Evolutionary conservation across 2,888 invertebrate genomes (phyloP).

Genomic region (Elysia crispata): DNA sequence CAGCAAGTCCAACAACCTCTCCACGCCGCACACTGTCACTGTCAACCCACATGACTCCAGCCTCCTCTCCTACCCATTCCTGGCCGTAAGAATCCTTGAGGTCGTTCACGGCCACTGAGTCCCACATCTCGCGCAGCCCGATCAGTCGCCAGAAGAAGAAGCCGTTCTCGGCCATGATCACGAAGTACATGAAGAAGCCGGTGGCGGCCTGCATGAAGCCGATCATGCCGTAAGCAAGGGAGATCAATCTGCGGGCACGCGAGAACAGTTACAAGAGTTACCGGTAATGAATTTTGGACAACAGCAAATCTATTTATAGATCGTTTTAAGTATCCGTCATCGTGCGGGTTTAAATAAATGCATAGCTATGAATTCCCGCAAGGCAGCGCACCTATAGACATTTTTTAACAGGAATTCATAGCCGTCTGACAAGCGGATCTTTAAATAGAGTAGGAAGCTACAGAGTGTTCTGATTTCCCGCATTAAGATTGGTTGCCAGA

Average conservation of each 20-base stretch:
- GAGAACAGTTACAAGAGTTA: too few relatives aligned
- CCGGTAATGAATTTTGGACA: too few relatives aligned
- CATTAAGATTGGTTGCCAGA: too few relatives aligned
- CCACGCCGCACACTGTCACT: background rate
- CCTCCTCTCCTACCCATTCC: slow-evolving; percentile 89
- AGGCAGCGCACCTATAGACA: too few relatives aligned
- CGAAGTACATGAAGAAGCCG: slow-evolving; percentile 99
- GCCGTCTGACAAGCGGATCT: too few relatives aligned
- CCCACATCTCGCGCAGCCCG: slow-evolving; percentile 98
- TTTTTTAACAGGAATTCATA: too few relatives aligned
- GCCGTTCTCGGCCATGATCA: slow-evolving; percentile 99
- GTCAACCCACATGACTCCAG: background rate
- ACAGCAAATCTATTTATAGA: too few relatives aligned
- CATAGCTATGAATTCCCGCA: too few relatives aligned
- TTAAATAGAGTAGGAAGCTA: too few relatives aligned
- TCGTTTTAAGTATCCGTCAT: too few relatives aligned
- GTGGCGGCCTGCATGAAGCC: slow-evolving; percentile 99
- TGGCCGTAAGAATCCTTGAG: slow-evolving; percentile 98
- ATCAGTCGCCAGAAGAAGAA: slow-evolving; percentile 92
- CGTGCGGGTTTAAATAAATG: too few relatives aligned
- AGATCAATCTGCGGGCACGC: slow-evolving; percentile 87
- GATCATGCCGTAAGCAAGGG: slow-evolving; percentile 99
- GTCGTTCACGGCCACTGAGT: slow-evolving; percentile 98
- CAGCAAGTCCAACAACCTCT: background rate
- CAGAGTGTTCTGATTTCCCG: too few relatives aligned